These are phyloP conservation scores for Lochmaea crataegi DNA, from an alignment of 2,888 invertebrate species.

Conservation along the genomic window DNA sequence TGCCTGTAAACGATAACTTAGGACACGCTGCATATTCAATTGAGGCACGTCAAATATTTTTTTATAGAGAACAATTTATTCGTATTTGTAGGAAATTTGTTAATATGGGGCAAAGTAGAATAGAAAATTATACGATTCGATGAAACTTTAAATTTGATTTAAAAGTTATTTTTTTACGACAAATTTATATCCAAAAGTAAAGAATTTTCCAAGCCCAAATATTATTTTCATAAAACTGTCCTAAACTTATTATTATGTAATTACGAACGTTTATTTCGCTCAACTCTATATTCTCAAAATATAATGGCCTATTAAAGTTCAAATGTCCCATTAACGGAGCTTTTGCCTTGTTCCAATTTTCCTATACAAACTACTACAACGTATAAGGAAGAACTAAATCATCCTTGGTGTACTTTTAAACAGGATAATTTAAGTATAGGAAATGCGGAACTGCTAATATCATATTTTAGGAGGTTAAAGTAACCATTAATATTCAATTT, in stretches of 20 bases:
- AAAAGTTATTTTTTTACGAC: too few species aligned
- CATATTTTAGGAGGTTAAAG: too few species aligned
- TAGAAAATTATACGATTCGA: too few species aligned
- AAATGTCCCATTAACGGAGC: slow-evolving; percentile 22
- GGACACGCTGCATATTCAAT: too few species aligned
- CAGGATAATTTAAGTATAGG: background rate
- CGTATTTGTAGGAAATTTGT: too few species aligned
- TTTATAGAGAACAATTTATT: background rate
- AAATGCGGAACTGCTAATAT: background rate
- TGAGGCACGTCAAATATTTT: background rate
- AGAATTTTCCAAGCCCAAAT: too few species aligned
- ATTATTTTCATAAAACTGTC: too few species aligned
- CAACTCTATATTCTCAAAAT: slow-evolving; percentile 23
- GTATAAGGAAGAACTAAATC: slow-evolving; percentile 21
- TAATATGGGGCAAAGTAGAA: too few species aligned
- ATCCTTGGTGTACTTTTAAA: slow-evolving; percentile 12
- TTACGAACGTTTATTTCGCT: slow-evolving; percentile 8
- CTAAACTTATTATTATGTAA: background rate
- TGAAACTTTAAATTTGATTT: too few species aligned
- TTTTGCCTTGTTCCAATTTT: slow-evolving; percentile 16
- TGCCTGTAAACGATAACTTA: too few species aligned
- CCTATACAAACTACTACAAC: slow-evolving; percentile 25
- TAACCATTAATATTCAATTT: too few species aligned
- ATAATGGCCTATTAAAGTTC: slow-evolving; percentile 25
- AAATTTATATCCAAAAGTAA: too few species aligned